Evolutionary conservation across 2,797 vertebrate species (phyloP).

Genomic region (Microcaecilia unicolor): DNA sequence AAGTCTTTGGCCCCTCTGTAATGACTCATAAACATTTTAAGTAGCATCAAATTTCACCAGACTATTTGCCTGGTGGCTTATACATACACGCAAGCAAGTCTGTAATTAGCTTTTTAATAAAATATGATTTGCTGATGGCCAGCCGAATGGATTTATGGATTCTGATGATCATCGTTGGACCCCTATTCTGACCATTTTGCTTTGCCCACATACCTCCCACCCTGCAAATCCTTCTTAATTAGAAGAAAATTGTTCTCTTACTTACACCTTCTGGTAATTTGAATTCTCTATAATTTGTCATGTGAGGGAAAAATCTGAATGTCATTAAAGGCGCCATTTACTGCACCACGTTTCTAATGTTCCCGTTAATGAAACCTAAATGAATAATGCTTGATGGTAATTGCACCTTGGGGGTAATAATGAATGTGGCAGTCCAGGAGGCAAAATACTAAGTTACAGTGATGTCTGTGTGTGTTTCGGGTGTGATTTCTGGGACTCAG

Average conservation of each 20-base stretch:
- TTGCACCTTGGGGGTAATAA: conserved; percentile 10
- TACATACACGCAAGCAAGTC: no score
- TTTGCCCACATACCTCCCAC: neutral
- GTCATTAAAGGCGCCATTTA: conserved; percentile 27
- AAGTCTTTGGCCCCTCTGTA: neutral
- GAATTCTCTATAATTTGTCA: conserved; percentile 18
- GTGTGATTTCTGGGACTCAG: no score
- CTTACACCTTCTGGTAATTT: conserved; percentile 14
- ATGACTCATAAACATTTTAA: conserved; percentile 1
- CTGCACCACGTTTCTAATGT: conserved; percentile 14
- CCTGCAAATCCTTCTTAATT: conserved; percentile 8
- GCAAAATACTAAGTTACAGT: neutral
- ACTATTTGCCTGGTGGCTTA: conserved; percentile 2
- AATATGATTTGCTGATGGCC: conserved; percentile 8
- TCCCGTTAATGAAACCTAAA: conserved; percentile 30
- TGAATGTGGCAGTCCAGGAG: conserved; percentile 1
- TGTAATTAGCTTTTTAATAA: conserved; percentile 25
- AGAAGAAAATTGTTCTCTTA: conserved; percentile 16
- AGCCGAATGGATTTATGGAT: conserved; percentile 10
- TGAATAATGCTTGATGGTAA: conserved; percentile 18
- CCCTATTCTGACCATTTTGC: neutral
- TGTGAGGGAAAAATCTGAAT: conserved; percentile 29
- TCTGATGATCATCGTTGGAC: neutral
- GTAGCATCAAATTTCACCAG: conserved; percentile 9
- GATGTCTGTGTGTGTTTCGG: no score